Conservation (phyloP, 2,113 vertebrate species). For the Carlito syrichta region DNA sequence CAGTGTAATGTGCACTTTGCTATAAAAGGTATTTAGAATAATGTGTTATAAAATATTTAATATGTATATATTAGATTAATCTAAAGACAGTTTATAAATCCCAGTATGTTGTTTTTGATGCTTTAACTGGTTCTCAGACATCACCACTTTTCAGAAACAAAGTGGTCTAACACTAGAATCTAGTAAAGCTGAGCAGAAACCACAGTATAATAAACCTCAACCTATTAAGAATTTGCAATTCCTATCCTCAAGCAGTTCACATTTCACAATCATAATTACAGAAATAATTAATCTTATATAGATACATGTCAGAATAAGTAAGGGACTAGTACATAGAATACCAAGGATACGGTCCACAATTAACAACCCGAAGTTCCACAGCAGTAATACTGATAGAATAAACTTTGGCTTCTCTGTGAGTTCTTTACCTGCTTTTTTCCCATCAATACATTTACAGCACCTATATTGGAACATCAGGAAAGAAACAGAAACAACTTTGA, state of each 20-base stretch:
- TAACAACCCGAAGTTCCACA: slow-evolving; percentile 96
- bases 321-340: background rate
- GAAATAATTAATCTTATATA: slow-evolving; percentile 1
- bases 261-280: background rate
- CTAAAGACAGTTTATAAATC: background rate
- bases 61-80: background rate
- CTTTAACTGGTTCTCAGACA: background rate
- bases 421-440: slow-evolving; percentile 84
- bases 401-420: slow-evolving; percentile 87
- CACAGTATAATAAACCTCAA: background rate
- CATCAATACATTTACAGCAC: slow-evolving; percentile 89
- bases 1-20: background rate
- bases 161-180: background rate
- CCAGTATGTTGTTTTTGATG: background rate
- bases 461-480: slow-evolving; percentile 75
- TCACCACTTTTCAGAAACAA: background rate
- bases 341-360: slow-evolving; percentile 97
- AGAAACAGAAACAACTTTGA: slow-evolving; percentile 32
- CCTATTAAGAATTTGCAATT: too few species aligned
- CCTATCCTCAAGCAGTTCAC: slow-evolving; percentile 8
- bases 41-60: slow-evolving; percentile 12
- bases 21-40: background rate
- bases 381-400: slow-evolving; percentile 89
- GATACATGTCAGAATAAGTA: background rate
- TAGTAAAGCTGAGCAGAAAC: background rate